Conservation (phyloP, 2,888 invertebrate species). For the Caenorhabditis parvicauda region DNA sequence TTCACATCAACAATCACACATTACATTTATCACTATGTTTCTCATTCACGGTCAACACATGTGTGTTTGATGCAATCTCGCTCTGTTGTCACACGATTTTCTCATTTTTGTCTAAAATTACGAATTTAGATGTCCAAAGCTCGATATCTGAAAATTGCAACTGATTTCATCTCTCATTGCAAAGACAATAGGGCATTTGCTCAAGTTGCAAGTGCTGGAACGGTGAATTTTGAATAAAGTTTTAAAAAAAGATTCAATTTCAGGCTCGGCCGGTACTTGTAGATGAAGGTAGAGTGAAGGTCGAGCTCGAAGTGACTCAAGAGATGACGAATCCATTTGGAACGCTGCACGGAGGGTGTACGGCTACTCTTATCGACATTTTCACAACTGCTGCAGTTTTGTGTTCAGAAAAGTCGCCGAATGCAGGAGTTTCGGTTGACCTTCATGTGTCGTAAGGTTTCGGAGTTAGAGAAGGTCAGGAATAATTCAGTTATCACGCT, state of each 20-base stretch:
- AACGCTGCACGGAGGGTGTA: conserved; percentile 55
- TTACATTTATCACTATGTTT: too few relatives aligned
- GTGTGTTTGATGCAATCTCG: too few relatives aligned
- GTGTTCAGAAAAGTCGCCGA: conserved; percentile 63
- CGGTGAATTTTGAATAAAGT: not conserved
- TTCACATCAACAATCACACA: too few relatives aligned
- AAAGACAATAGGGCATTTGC: too few relatives aligned
- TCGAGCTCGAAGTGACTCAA: conserved; percentile 52
- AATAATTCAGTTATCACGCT: conserved; percentile 74
- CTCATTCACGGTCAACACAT: too few relatives aligned
- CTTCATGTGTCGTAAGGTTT: conserved; percentile 75
- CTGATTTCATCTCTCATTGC: too few relatives aligned
- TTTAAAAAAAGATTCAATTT: not conserved
- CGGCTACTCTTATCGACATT: conserved; percentile 54
- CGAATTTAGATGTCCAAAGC: too few relatives aligned
- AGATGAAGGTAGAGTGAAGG: conserved; percentile 43
- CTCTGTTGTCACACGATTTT: too few relatives aligned
- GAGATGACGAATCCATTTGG: conserved; percentile 44
- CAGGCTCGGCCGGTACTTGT: conserved; percentile 36
- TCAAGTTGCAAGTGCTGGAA: not conserved
- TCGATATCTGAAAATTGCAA: too few relatives aligned
- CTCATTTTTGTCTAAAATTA: too few relatives aligned
- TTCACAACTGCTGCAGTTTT: conserved; percentile 54
- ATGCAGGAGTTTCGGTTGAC: conserved; percentile 80
- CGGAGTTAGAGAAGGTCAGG: not conserved